Evolutionary conservation across 1,140 invertebrate genomes (phyloP).

Genomic region (Leptoteleia sp.): DNA sequence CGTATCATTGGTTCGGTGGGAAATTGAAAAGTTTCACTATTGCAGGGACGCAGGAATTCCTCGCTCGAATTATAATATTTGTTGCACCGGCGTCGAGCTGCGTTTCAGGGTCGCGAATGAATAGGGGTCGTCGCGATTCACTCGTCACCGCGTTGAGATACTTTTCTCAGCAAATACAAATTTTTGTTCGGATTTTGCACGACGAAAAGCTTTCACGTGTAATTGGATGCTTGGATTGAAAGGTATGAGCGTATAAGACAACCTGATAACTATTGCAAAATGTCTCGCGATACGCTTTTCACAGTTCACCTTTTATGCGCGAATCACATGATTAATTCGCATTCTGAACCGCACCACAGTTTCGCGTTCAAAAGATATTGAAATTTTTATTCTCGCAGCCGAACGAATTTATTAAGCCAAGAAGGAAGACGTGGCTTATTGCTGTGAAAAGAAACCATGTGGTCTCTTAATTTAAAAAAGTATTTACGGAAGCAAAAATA

Average conservation of each 20-base stretch:
- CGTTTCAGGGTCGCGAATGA: constrained; percentile 42
- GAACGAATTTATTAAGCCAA: not conserved
- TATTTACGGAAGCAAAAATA: not conserved
- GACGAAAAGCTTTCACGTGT: constrained; percentile 24
- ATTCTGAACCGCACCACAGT: not conserved
- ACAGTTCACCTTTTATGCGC: not conserved
- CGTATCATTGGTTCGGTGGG: constrained; percentile 30
- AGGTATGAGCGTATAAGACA: constrained; percentile 25
- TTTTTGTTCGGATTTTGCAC: constrained; percentile 41
- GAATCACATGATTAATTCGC: not conserved
- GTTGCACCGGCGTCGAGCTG: not conserved
- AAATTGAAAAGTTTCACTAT: constrained; percentile 43
- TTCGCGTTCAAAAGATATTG: not conserved
- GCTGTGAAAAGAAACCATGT: not conserved
- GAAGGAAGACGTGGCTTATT: not conserved
- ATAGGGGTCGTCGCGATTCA: constrained; percentile 33
- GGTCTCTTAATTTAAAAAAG: not conserved
- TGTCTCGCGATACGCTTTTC: constrained; percentile 13
- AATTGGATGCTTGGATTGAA: constrained; percentile 31
- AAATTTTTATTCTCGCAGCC: not conserved
- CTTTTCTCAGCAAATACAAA: constrained; percentile 29
- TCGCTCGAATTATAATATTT: constrained; percentile 28
- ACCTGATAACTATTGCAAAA: constrained; percentile 13
- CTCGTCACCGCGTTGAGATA: constrained; percentile 17
- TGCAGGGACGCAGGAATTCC: constrained; percentile 25